These are phyloP conservation scores for Hydraecia micacea DNA, from an alignment of 2,888 invertebrate genomes.

Conservation along the genomic window DNA sequence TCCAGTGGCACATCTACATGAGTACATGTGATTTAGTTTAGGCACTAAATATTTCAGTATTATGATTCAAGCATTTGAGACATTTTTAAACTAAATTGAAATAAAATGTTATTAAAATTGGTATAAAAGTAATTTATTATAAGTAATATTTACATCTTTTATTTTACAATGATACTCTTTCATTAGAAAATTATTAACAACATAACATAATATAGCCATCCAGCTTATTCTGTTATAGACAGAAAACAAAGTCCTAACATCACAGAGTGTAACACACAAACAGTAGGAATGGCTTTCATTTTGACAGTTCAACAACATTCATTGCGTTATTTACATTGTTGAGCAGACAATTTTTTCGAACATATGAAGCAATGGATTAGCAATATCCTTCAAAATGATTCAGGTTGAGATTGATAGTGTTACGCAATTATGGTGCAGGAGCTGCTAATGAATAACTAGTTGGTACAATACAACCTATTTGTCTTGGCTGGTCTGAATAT, in stretches of 20 bases:
- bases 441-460: no score
- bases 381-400: not conserved
- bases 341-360: not conserved
- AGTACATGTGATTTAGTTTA: slow-evolving; percentile 32
- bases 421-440: no score
- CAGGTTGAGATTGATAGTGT: not conserved
- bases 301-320: not conserved
- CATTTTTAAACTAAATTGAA: slow-evolving; percentile 24
- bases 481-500: not conserved
- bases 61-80: slow-evolving; percentile 9
- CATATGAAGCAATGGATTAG: not conserved
- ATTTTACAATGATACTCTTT: slow-evolving; percentile 32
- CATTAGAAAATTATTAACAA: slow-evolving; percentile 3
- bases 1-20: slow-evolving; percentile 28
- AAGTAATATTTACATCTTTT: slow-evolving; percentile 54
- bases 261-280: not conserved
- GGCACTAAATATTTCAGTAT: slow-evolving; percentile 29
- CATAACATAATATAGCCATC: not conserved
- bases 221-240: not conserved
- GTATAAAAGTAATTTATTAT: slow-evolving; percentile 53
- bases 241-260: not conserved
- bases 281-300: not conserved
- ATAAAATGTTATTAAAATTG: slow-evolving; percentile 38
- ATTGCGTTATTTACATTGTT: not conserved
- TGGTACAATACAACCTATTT: no score